phyloP scores from a whole-genome alignment of 53 echinoderm and acorn worm species.

The Echinometra lucunter region DNA sequence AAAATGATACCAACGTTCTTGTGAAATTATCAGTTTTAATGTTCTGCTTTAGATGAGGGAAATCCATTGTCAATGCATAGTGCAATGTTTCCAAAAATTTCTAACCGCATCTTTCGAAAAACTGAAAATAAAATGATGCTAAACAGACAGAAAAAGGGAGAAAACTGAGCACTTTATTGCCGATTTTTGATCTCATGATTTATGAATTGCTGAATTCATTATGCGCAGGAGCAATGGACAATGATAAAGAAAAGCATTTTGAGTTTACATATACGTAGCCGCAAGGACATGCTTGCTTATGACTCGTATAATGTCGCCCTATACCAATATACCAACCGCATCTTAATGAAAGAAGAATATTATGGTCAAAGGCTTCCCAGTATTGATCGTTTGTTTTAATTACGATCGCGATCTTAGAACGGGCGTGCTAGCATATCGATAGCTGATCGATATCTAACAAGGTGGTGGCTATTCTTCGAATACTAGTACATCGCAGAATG shows the following conservation, averaged over 20 bases:
- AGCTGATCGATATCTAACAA: constrained; percentile 39
- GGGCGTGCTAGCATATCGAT: constrained; percentile 39
- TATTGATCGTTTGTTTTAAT: constrained; percentile 59
- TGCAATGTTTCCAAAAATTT: neutral
- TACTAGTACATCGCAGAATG: neutral
- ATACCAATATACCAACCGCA: neutral
- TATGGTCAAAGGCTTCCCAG: neutral
- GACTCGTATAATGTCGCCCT: neutral
- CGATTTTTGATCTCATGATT: neutral
- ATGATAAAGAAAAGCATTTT: neutral
- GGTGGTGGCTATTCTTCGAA: constrained; percentile 22
- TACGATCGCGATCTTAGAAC: constrained; percentile 41
- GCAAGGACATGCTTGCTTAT: neutral
- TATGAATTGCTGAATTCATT: neutral
- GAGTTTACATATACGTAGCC: neutral
- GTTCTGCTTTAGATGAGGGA: neutral
- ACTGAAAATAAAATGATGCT: neutral
- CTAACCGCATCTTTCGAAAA: neutral
- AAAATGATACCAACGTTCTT: too few species aligned
- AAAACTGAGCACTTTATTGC: neutral
- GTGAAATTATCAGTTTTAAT: neutral
- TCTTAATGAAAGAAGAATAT: constrained; percentile 16
- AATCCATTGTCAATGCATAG: neutral
- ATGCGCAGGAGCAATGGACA: neutral
- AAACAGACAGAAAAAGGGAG: neutral